phyloP scores from a whole-genome alignment of 2,888 invertebrate species.

The Eupeodes luniger region DNA sequence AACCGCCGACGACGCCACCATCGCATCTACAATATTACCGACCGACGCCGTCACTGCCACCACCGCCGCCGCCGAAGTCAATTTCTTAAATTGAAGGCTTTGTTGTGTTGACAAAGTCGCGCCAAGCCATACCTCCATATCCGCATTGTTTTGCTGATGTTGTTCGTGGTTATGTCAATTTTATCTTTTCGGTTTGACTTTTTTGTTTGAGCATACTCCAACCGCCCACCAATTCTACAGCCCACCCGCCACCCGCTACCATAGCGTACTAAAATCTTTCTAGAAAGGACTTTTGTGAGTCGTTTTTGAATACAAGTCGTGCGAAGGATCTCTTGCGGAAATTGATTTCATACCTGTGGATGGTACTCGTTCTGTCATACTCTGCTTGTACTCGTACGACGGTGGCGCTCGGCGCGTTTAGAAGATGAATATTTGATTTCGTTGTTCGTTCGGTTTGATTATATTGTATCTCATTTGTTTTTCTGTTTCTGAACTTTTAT shows the following conservation, averaged over 20 bases:
- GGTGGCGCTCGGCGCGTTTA: neutral
- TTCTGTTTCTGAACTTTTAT: constrained; percentile 11
- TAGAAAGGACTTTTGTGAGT: neutral
- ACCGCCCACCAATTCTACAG: too few relatives aligned
- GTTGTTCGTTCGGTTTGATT: constrained; percentile 43
- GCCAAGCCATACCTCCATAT: neutral
- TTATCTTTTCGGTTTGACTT: constrained; percentile 40
- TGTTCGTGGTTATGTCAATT: constrained; percentile 41
- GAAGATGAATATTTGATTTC: constrained; percentile 52
- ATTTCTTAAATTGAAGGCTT: constrained; percentile 73
- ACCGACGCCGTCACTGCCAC: too few relatives aligned
- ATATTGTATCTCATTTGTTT: neutral
- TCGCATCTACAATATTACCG: too few relatives aligned
- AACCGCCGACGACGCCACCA: too few relatives aligned
- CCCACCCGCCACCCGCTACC: too few relatives aligned
- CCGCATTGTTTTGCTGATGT: neutral
- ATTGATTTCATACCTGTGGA: constrained; percentile 48
- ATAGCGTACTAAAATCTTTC: too few relatives aligned
- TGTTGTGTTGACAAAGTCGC: constrained; percentile 58
- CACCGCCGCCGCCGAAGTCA: constrained; percentile 51
- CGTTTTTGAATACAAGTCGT: constrained; percentile 9
- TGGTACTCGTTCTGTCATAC: too few relatives aligned
- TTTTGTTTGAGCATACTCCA: neutral
- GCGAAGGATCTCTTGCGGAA: constrained; percentile 42
- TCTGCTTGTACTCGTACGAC: too few relatives aligned